Base-by-base conservation (phyloP, 2,888 invertebrate genomes). In the Dynastes hyllus region DNA sequence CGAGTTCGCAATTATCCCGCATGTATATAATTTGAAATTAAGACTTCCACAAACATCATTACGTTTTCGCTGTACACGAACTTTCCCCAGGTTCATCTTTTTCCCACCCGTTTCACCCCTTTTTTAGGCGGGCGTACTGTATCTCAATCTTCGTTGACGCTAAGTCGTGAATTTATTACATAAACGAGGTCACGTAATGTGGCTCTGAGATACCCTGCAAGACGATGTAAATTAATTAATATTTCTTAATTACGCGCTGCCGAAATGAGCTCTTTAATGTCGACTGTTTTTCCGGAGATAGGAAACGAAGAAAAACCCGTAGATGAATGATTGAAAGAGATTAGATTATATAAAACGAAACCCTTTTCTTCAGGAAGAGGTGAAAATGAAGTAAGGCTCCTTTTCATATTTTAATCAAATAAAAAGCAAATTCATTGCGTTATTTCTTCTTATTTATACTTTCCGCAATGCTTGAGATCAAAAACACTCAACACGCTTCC, bases 121-220 rank as follows among this genome's bases (percentile, higher is more conserved):
- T 45, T 45, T 45, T 45, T 45, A 11, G n/a, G n/a, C 55, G 63
- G 27, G 63, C 27, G 63, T 32, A 22, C 55, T 22, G 22, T 13
- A 32, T 63, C 32, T 32, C 63, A 32, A 63, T 63, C 63, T 63
- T 63, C 27, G 63, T 22, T 32, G 63, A 32, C 63, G 32, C 27
- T 32, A 63, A 63, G 63, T 63, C 32, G 63, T 32, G 63, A 63
- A 63, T 63, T 63, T 63, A 63, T 63, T 63, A 63, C 13, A 27
- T 32, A 32, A 32, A 32, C 29, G 13, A 29, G 32, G 13, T 13
- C 13, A 9, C 29, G 22, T 58, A n/a, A n/a, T 58, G 13, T 8
- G 27, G 32, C 63, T 32, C 32, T 13, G 63, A 63, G 32, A 13
- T 29, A 58, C 55, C 45, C 9, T 8, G 11, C 45, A 13, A 63